A percentile compares a stretch with the other conserved stretches of the same genome.
phyloP scores from a whole-genome alignment of 2,888 invertebrate species.

The Hofmannophila pseudospretella region DNA sequence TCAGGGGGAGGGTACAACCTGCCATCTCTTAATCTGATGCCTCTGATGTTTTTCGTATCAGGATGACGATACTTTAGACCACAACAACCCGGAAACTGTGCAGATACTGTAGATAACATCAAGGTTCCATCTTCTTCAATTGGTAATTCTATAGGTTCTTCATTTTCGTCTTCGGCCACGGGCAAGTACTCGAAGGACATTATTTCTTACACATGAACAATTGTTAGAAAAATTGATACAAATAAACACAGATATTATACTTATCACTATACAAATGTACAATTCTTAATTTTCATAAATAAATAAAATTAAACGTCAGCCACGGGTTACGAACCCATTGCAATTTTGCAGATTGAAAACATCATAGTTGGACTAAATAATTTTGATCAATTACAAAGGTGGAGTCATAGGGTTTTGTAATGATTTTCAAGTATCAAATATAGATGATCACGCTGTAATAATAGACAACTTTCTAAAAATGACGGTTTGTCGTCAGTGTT shows the following conservation, averaged over 20 bases:
- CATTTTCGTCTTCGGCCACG: constrained; percentile 98
- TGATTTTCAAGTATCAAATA: constrained; percentile 45
- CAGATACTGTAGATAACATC: constrained; percentile 94
- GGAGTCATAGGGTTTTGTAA: constrained; percentile 23
- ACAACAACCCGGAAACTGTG: constrained; percentile 97
- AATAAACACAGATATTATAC: constrained; percentile 65
- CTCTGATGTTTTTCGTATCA: constrained; percentile 92
- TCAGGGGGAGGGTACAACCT: constrained; percentile 91
- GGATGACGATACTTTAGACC: constrained; percentile 98
- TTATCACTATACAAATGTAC: constrained; percentile 71
- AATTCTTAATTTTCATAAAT: constrained; percentile 67
- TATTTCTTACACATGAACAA: constrained; percentile 74
- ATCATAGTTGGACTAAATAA: constrained; percentile 51
- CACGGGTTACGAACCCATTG: constrained; percentile 76
- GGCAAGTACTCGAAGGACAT: constrained; percentile 85
- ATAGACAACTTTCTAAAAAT: constrained; percentile 70
- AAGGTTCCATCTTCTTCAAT: constrained; percentile 96
- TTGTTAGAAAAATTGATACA: constrained; percentile 53
- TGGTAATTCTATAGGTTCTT: constrained; percentile 98
- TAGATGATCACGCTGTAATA: constrained; percentile 33
- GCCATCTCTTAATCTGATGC: constrained; percentile 94
- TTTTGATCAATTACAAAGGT: constrained; percentile 42
- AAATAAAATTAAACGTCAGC: constrained; percentile 76
- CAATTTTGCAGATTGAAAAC: constrained; percentile 73
- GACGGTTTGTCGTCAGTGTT: constrained; percentile 48